Evolutionary conservation across 2,797 vertebrate genomes (phyloP).

Genomic region (Eutrigla gurnardus): DNA sequence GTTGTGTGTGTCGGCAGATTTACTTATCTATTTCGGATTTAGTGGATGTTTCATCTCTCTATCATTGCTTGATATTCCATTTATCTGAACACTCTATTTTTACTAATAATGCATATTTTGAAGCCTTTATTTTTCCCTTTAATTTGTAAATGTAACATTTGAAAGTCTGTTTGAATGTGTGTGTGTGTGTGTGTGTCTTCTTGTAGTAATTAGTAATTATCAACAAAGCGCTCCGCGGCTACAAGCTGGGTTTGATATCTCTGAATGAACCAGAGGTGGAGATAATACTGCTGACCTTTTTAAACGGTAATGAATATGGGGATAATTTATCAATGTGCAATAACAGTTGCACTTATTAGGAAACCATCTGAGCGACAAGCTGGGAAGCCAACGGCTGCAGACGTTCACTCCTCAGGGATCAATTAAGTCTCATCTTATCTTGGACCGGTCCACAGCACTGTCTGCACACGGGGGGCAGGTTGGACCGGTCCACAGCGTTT

Average conservation of each 20-base stretch:
- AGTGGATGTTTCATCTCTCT: conserved; percentile 13
- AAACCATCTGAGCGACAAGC: conserved; percentile 18
- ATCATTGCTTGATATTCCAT: not conserved
- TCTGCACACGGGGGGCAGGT: not conserved
- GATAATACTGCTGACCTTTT: conserved; percentile 50
- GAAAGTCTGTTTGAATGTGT: not conserved
- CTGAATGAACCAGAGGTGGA: conserved; percentile 36
- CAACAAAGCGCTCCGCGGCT: not conserved
- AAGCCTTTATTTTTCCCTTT: not conserved
- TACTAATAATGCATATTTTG: not conserved
- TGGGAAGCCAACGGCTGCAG: not conserved
- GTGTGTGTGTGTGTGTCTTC: conserved; percentile 1
- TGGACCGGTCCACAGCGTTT: not conserved
- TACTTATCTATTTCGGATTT: conserved; percentile 18
- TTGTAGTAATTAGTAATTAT: conserved; percentile 57
- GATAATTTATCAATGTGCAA: conserved; percentile 28
- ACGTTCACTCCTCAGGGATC: conserved; percentile 25
- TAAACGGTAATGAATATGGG: conserved; percentile 26
- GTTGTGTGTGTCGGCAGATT: conserved; percentile 3
- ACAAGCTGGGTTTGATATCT: conserved; percentile 39
- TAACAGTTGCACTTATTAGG: conserved; percentile 20
- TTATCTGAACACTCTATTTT: not conserved
- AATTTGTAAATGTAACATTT: conserved; percentile 25
- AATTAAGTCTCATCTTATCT: conserved; percentile 36
- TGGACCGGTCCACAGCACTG: not conserved